phyloP scores from a whole-genome alignment of 2,797 vertebrate genomes.

The Buphagus erythrorhynchus region DNA sequence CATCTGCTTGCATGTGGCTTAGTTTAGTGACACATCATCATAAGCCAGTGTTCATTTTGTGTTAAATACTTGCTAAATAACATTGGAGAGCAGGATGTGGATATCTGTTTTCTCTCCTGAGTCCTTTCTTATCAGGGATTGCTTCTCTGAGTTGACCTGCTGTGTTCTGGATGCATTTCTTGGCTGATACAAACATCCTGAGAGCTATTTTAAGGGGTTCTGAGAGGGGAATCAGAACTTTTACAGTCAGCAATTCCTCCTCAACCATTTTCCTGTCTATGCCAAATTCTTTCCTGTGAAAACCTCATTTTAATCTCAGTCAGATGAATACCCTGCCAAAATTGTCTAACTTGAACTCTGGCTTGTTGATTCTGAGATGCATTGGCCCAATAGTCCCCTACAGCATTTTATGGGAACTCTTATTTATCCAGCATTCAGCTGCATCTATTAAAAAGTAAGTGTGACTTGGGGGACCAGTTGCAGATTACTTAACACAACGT shows the following conservation, averaged over 20 bases:
- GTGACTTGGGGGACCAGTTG: neutral
- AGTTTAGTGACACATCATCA: neutral
- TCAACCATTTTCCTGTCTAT: neutral
- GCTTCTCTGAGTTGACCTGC: neutral
- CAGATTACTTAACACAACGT: rapidly evolving
- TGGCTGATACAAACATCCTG: neutral
- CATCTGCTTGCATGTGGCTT: neutral
- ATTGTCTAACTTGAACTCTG: neutral
- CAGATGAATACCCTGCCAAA: neutral
- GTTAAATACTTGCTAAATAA: neutral
- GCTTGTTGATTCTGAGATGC: neutral
- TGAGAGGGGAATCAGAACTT: neutral
- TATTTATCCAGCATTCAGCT: neutral
- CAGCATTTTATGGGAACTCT: neutral
- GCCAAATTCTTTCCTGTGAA: neutral
- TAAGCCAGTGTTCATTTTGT: neutral
- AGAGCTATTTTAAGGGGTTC: neutral
- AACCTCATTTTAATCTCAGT: neutral
- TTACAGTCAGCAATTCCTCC: neutral
- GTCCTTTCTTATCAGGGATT: neutral
- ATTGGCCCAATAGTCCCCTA: neutral
- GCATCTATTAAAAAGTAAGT: neutral
- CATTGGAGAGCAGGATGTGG: neutral
- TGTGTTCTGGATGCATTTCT: neutral
- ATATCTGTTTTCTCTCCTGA: neutral